Evolutionary conservation across 1,140 invertebrate species (phyloP).

Genomic region (Hestina assimilis): DNA sequence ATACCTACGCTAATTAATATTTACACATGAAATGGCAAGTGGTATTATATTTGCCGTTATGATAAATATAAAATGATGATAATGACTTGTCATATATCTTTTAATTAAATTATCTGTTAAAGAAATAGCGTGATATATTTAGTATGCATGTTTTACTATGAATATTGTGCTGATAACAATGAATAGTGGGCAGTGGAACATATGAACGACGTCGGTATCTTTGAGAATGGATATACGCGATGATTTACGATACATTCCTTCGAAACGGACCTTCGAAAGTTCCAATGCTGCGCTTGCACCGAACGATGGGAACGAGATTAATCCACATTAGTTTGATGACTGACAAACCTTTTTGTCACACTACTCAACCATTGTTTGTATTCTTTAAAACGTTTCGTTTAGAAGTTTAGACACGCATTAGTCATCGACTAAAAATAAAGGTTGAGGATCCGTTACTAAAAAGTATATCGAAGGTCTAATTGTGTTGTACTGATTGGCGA

Average conservation of each 20-base stretch:
- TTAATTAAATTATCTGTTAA: not conserved
- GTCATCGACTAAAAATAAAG: constrained; percentile 22
- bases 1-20: too few species aligned
- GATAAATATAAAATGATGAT: too few species aligned
- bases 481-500: not conserved
- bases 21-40: too few species aligned
- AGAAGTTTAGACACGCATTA: constrained; percentile 21
- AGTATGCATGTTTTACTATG: constrained; percentile 8
- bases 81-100: not conserved
- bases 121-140: not conserved
- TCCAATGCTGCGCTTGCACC: constrained; percentile 35
- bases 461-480: not conserved
- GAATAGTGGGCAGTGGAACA: constrained; percentile 13
- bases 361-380: constrained; percentile 31
- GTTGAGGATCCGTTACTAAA: not conserved
- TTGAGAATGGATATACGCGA: constrained; percentile 36
- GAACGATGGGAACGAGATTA: constrained; percentile 52
- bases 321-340: constrained; percentile 46
- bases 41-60: too few species aligned
- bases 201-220: constrained; percentile 19
- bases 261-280: constrained; percentile 22
- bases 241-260: constrained; percentile 66
- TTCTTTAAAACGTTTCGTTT: constrained; percentile 18
- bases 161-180: constrained; percentile 25
- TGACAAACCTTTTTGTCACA: constrained; percentile 46